Conservation (phyloP, 2,113 vertebrate species). For the Gallinago media region DNA sequence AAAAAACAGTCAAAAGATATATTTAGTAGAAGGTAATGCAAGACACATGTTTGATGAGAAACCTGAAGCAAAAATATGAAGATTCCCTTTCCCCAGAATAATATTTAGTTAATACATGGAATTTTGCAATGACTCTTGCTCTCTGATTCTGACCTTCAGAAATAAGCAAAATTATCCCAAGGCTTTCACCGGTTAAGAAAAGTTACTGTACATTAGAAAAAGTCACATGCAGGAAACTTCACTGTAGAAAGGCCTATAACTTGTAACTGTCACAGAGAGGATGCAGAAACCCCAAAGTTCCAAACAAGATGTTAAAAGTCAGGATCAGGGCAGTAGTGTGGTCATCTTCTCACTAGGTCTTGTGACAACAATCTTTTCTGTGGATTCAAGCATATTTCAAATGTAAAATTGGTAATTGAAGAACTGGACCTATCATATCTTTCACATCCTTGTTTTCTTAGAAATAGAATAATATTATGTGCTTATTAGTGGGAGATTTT, state of each 20-base stretch:
- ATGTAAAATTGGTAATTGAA: background rate
- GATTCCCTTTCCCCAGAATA: background rate
- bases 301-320: background rate
- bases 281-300: background rate
- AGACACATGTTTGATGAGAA: constrained; percentile 62
- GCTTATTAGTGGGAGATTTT: accelerated
- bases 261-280: background rate
- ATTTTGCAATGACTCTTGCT: constrained; percentile 6
- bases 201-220: background rate
- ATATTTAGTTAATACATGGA: constrained; percentile 26
- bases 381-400: background rate
- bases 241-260: background rate
- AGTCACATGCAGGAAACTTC: background rate
- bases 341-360: background rate
- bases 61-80: constrained; percentile 21
- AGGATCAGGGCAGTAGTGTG: background rate
- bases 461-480: background rate
- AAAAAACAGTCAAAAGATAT: constrained; percentile 34
- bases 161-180: background rate
- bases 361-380: background rate
- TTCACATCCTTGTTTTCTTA: background rate
- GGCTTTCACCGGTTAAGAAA: background rate
- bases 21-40: constrained; percentile 40
- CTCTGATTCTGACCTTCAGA: constrained; percentile 10
- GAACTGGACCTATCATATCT: background rate